Evolutionary conservation across 2,113 vertebrate species (phyloP).

Genomic region (Bothrops jararaca): DNA sequence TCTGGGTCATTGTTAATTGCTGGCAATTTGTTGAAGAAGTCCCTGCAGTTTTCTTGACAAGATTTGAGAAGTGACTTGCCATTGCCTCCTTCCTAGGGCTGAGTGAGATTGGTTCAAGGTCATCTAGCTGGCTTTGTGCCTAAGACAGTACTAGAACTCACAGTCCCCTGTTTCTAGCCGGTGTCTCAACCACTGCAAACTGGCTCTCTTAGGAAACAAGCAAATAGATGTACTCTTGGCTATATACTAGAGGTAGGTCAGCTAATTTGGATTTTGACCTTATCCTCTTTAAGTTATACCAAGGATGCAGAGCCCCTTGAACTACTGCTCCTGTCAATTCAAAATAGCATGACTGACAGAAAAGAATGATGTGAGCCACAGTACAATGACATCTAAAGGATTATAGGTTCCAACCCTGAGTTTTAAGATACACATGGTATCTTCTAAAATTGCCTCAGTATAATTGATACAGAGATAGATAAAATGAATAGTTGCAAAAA

Average conservation of each 20-base stretch:
- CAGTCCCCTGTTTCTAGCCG: background rate
- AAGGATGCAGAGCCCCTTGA: background rate
- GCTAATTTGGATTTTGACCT: background rate
- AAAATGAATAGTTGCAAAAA: slow-evolving; percentile 58
- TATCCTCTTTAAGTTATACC: background rate
- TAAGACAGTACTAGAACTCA: background rate
- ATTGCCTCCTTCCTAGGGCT: background rate
- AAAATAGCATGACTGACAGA: background rate
- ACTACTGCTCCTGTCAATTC: background rate
- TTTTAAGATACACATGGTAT: slow-evolving; percentile 39
- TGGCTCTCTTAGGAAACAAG: background rate
- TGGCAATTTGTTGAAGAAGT: background rate
- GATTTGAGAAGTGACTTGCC: background rate
- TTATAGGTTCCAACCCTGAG: background rate
- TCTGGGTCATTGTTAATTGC: background rate
- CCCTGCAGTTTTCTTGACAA: background rate
- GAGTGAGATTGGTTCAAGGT: background rate
- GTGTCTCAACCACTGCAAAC: background rate
- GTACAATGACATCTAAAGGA: background rate
- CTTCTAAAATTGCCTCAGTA: slow-evolving; percentile 56
- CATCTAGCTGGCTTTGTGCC: background rate
- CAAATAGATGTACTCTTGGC: background rate
- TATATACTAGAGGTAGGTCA: background rate
- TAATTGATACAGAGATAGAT: slow-evolving; percentile 61
- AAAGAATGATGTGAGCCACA: background rate